Percentiles rank a stretch among this genome's conserved stretches.
These are phyloP conservation scores for Gymnoscopelus microlampas DNA, from an alignment of 2,797 vertebrate species.

Conservation along the genomic window DNA sequence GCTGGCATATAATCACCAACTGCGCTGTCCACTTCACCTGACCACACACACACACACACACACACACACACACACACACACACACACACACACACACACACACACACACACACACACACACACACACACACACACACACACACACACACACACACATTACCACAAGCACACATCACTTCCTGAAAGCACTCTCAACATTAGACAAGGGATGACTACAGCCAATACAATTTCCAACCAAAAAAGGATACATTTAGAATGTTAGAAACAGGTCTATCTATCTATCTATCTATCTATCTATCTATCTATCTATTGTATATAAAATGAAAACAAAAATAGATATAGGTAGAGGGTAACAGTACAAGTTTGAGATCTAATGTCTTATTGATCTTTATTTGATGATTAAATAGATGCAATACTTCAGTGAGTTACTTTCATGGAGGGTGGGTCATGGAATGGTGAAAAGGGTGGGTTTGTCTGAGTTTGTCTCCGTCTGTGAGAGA, in stretches of 20 bases:
- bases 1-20: slow-evolving; percentile 10
- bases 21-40: not conserved
- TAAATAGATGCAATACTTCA: not conserved
- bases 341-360: not conserved
- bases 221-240: too few relatives aligned
- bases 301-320: not conserved
- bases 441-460: not conserved
- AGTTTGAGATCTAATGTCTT: too few relatives aligned
- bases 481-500: not conserved
- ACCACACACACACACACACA: not conserved
- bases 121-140: not conserved
- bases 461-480: slow-evolving; percentile 18
- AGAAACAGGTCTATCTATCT: not conserved
- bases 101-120: not conserved
- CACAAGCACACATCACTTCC: too few relatives aligned
- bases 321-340: not conserved
- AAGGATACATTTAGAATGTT: not conserved
- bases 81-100: too few relatives aligned
- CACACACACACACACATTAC: too few relatives aligned
- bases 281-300: too few relatives aligned
- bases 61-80: not conserved
- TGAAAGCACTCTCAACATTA: too few relatives aligned
- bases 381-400: too few relatives aligned
- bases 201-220: too few relatives aligned
- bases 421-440: not conserved